Evolutionary conservation across 2,797 vertebrate species (phyloP).

Genomic region (Microctenopoma steveboyesi): DNA sequence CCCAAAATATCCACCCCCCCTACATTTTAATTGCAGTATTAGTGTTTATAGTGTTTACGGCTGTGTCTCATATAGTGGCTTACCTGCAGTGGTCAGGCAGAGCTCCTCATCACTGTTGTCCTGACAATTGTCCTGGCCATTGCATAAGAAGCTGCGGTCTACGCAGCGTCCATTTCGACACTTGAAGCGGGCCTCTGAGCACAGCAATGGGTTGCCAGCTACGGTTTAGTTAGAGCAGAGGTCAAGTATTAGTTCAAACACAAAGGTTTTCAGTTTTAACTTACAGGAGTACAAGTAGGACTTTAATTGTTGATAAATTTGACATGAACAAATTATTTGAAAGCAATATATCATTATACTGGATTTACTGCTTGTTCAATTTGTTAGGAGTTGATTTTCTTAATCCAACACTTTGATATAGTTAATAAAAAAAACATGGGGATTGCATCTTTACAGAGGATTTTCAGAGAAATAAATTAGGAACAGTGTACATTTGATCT

Average conservation of each 20-base stretch:
- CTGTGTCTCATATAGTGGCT: constrained; percentile 17
- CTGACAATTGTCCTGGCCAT: constrained; percentile 95
- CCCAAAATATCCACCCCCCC: background rate
- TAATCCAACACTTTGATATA: constrained; percentile 6
- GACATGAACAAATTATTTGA: constrained; percentile 4
- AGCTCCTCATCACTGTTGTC: constrained; percentile 97
- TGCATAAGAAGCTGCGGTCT: constrained; percentile 96
- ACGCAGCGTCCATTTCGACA: constrained; percentile 95
- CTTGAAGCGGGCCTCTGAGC: constrained; percentile 94
- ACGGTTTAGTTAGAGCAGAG: constrained; percentile 41
- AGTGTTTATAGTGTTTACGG: background rate
- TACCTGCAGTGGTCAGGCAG: constrained; percentile 93
- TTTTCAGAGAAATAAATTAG: constrained; percentile 27
- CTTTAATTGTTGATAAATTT: background rate
- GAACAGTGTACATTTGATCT: constrained; percentile 27
- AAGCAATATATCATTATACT: constrained; percentile 3
- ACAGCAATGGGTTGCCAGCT: constrained; percentile 94
- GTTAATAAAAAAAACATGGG: background rate
- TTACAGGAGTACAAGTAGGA: background rate
- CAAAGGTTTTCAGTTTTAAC: background rate
- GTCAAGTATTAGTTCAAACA: constrained; percentile 14
- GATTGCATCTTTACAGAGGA: background rate
- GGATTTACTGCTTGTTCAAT: background rate
- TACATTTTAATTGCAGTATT: too few species aligned
- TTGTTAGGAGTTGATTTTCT: constrained; percentile 11